These are phyloP conservation scores for Drosophila paramelanica DNA, from an alignment of 2,888 invertebrate genomes.

Conservation along the genomic window DNA sequence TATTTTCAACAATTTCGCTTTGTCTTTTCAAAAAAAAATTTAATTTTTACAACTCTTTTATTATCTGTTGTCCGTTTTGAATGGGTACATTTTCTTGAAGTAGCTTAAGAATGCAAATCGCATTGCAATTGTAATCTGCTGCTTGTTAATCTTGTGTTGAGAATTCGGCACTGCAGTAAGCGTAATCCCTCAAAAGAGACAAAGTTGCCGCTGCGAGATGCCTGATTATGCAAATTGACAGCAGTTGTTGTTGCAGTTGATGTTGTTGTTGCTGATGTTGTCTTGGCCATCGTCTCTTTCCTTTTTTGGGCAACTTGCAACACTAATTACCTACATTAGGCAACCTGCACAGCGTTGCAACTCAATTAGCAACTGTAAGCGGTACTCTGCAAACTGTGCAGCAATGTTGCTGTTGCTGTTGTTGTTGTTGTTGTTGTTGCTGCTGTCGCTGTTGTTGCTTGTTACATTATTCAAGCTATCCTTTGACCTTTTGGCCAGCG, in stretches of 20 bases:
- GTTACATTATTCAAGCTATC: constrained; percentile 57
- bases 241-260: constrained; percentile 25
- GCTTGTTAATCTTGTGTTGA: constrained; percentile 27
- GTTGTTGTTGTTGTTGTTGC: constrained; percentile 17
- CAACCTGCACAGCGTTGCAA: constrained; percentile 74
- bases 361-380: constrained; percentile 77
- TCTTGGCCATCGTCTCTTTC: constrained; percentile 32
- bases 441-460: constrained; percentile 30
- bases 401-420: constrained; percentile 10
- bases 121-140: constrained; percentile 24
- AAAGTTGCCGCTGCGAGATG: constrained; percentile 44
- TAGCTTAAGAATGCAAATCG: constrained; percentile 18
- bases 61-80: not conserved
- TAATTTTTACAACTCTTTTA: not conserved
- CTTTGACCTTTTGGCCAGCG: constrained; percentile 64
- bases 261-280: constrained; percentile 13
- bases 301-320: constrained; percentile 42
- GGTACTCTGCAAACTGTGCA: constrained; percentile 39
- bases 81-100: not conserved
- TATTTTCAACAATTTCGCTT: not conserved
- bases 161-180: not conserved
- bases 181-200: constrained; percentile 38
- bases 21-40: not conserved
- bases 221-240: constrained; percentile 66
- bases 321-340: constrained; percentile 74